Base-by-base conservation (phyloP, 2,888 invertebrate species). In the Drosophila subquinaria region DNA sequence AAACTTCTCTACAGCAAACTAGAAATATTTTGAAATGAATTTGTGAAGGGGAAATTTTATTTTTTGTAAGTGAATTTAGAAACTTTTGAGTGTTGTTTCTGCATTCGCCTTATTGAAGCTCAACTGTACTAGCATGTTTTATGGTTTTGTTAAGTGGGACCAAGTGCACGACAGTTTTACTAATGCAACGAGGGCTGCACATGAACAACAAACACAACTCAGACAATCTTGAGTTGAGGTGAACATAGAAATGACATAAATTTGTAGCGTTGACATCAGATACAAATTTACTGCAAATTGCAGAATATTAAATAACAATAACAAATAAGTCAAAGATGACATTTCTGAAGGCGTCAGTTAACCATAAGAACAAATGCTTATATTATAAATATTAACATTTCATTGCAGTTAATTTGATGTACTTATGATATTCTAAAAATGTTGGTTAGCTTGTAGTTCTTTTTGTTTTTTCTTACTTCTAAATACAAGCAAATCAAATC, bases 111-210 rank as follows among this genome's bases (percentile, higher is more conserved):
- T 33, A 43, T 13, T 9, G 15, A 20, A 17, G 23, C 35, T 45
- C 0, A 9, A 56, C 56, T 56, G 56, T 52, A 69, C 6, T 47
- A 35, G n/a, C 42, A 38, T 69, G 55, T 23, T 63, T 69, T 47
- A 56, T 50, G 43, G 30, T 38, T 43, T 9, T 35, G 43, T 60
- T 20, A 59, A 73, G 70, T 70, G 71, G 55, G 27, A 55, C 50
- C 70, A 69, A 55, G 17, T 20, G 48, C n/a, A 63, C 40, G 57
- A 17, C 38, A 59, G 59, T 59, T 15, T 35, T 53, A 64, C 17
- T 20, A 55, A 60, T 56, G 17, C 55, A 50, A 55, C 17, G 53
- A 35, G 51, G 60, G 51, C 27, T 53, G 52, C 15, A 15, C 42
- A 52, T n/a, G 17, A 43, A 35, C 59, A 45, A 43, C 13, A 20